Evolutionary conservation across 2,888 invertebrate genomes (phyloP), one percentile per base, ranked within the genome.

Genomic region (Ptilodon capucinus): DNA sequence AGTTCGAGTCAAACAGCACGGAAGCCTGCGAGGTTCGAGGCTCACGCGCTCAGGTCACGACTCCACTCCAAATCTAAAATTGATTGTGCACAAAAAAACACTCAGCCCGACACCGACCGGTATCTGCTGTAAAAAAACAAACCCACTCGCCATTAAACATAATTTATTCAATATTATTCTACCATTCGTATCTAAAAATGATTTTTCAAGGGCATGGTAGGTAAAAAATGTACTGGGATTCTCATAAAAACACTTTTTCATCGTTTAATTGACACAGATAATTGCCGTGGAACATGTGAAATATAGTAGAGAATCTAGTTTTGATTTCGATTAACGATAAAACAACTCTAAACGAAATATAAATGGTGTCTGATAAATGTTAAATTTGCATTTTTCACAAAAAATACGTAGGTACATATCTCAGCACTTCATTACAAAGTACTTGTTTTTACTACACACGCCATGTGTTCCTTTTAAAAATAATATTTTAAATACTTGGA

Each of bases 31-130:
- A 30, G 69, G 60, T 74, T 79, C 80, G 1, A 32, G 69, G 61
- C 74, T 79, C 80, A 79, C 77, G 80, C 78, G 77, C 65, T 68
- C 70, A 62, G 74, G 81, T 88, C 88, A 85, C 86, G 85, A 87
- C 74, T 81, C 69, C 77, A 81, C 76, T 82, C 79, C 81, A 84
- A 86, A 87, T 86, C 76, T 81, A 82, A 86, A 84, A 85, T 84
- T 84, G 83, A 85, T 85, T 85, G 83, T 76, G 67, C 57, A 68
- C 67, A 84, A 85, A 81, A 83, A 81, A 78, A 63, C 70, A 73
- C 63, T 61, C 58, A 57, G 57, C 56, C 54, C 59, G 48, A 60
- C 58, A 64, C 52, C 56, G 65, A 76, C 71, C 71, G 69, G 72
- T 72, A 64, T 57, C 60, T 45, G 52, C 46, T 64, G 40, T 74